These are phyloP conservation scores for Riparia riparia DNA, from an alignment of 2,113 vertebrate genomes.

Conservation along the genomic window DNA sequence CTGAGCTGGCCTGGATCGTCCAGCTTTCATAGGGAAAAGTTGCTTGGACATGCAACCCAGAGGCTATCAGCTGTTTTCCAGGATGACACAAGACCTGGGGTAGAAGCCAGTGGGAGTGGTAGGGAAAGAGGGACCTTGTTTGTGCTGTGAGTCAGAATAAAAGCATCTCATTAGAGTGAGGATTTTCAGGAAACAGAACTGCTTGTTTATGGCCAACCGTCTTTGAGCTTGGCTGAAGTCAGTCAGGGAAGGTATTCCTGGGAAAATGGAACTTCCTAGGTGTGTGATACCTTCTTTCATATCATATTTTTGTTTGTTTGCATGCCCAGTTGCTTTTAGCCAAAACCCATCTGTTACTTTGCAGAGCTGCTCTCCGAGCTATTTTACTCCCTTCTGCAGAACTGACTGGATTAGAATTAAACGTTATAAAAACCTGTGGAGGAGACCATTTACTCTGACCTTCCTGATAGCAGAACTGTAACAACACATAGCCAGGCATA, in stretches of 20 bases:
- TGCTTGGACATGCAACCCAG: neutral
- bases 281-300: neutral
- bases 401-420: neutral
- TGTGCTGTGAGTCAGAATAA: neutral
- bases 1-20: neutral
- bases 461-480: neutral
- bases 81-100: neutral
- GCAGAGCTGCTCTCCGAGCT: neutral
- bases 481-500: neutral
- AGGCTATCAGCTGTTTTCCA: neutral
- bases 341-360: neutral
- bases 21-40: neutral
- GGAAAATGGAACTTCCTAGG: neutral
- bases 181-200: constrained; percentile 3
- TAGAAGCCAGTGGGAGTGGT: neutral
- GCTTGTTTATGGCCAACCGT: neutral
- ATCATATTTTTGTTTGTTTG: neutral
- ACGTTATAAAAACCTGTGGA: neutral
- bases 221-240: neutral
- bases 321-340: neutral
- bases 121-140: neutral
- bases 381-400: neutral
- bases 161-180: neutral
- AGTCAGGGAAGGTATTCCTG: neutral
- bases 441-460: neutral